Evolutionary conservation across 2,888 invertebrate species (phyloP), one percentile per base, ranked within the genome.

Genomic region (Tipula unca): DNA sequence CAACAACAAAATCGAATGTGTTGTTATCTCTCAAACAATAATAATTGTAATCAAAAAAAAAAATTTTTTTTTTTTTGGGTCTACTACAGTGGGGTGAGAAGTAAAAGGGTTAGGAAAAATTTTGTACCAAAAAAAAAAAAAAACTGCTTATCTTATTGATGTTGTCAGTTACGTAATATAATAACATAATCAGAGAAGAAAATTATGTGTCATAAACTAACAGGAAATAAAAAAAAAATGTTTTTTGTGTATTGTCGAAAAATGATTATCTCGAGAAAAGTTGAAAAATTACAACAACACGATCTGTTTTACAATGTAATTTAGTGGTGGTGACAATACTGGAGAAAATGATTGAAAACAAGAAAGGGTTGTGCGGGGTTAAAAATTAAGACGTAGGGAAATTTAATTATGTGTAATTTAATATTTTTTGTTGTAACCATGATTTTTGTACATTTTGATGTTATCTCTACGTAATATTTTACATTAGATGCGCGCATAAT

Each of bases 201-300:
- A 48, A 69, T 69, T 69, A 69, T 69, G 69, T 69, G 69, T 69
- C 69, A 69, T 69, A 69, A 69, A 69, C 69, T 69, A 69, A 69
- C 69, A 69, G 69, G 69, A 69, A 69, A 69, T 69, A 25, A 69
- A 69, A 69, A 25, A 69, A 54, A 54, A 54, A 54, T 25, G 10
- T 69, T n/a, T n/a, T n/a, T n/a, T 69, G 10, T 69, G 25, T 69
- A 25, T 69, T 69, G 69, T 20, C 69, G 10, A 6, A 69, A 25
- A 3, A 69, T 69, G 20, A 69, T 69, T 25, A 25, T 69, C 25
- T 20, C 20, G 25, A 25, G 25, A 69, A 69, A 69, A 25, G 20
- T 69, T 20, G 25, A 69, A 25, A 69, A 3, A 25, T 69, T 69
- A 69, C 69, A 69, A 69, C 69, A 69, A 69, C 20, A 25, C 25